A percentile compares a stretch with the other conserved stretches of the same genome.
Conservation (phyloP, 1,140 invertebrate species). For the Aphaenogaster rudis region DNA sequence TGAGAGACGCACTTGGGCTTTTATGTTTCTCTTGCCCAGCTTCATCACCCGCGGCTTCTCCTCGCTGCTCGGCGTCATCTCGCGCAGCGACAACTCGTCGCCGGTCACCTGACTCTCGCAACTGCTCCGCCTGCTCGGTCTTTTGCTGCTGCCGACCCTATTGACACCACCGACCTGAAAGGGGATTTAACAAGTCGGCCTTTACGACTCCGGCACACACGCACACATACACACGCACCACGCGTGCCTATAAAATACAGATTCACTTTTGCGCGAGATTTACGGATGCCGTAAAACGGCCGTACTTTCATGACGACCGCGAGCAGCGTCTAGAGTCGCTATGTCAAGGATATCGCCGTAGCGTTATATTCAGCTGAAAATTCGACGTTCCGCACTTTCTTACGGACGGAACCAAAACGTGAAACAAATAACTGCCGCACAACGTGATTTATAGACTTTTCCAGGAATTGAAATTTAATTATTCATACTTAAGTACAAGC, state of each 20-base stretch:
- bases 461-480: not conserved
- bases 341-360: not conserved
- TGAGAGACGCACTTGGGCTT: slow-evolving; percentile 88
- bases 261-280: slow-evolving; percentile 52
- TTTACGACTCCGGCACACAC: slow-evolving; percentile 44
- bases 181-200: slow-evolving; percentile 43
- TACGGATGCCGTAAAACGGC: slow-evolving; percentile 21
- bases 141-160: slow-evolving; percentile 81
- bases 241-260: slow-evolving; percentile 31
- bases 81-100: slow-evolving; percentile 82
- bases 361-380: not conserved
- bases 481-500: not conserved
- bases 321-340: not conserved
- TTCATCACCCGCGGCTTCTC: slow-evolving; percentile 90
- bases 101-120: slow-evolving; percentile 83
- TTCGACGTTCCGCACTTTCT: not conserved
- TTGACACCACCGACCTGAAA: slow-evolving; percentile 80
- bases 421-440: not conserved
- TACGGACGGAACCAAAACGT: not conserved
- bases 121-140: slow-evolving; percentile 81
- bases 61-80: slow-evolving; percentile 82
- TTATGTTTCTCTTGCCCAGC: slow-evolving; percentile 95
- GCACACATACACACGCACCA: not conserved
- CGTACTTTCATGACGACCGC: not conserved
- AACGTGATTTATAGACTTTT: not conserved